phyloP scores from a whole-genome alignment of 2,113 vertebrate genomes.

The Pao palembangensis region DNA sequence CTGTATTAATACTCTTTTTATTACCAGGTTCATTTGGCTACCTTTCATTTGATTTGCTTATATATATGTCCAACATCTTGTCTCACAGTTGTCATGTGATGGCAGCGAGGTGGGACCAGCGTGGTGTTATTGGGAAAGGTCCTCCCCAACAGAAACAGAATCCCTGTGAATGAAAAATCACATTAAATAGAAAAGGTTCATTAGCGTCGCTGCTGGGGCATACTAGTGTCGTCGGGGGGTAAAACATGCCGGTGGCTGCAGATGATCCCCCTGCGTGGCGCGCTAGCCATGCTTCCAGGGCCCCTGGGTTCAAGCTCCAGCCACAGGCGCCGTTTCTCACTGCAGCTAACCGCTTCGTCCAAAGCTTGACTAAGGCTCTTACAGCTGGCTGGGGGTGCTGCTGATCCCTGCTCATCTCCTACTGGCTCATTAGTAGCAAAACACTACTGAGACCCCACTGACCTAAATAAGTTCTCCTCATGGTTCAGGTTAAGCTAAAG shows the following conservation, averaged over 20 bases:
- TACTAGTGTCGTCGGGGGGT: constrained; percentile 7
- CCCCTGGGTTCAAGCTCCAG: constrained; percentile 22
- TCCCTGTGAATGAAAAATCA: too few relatives aligned
- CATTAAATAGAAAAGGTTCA: background rate
- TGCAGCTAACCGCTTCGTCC: constrained; percentile 36
- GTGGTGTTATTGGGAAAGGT: too few relatives aligned
- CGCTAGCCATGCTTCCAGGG: constrained; percentile 31
- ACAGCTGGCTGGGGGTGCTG: constrained; percentile 31
- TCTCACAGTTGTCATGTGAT: too few relatives aligned
- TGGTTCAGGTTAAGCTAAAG: constrained; percentile 4
- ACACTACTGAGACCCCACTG: constrained; percentile 34
- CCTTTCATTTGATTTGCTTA: too few relatives aligned
- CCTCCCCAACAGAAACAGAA: too few relatives aligned
- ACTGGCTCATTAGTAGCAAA: constrained; percentile 49
- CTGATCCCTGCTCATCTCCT: constrained; percentile 66
- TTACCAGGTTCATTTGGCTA: too few relatives aligned
- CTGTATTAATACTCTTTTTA: too few relatives aligned
- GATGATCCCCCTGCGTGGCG: constrained; percentile 46
- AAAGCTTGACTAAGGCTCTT: constrained; percentile 64
- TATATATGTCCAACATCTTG: too few relatives aligned
- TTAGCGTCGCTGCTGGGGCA: constrained; percentile 19
- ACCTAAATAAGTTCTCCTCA: constrained; percentile 42
- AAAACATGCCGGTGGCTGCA: constrained; percentile 16
- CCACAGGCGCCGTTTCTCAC: constrained; percentile 33
- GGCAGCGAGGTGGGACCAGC: too few relatives aligned